Evolutionary conservation across 2,113 vertebrate genomes (phyloP).

Genomic region (Eptesicus fuscus): DNA sequence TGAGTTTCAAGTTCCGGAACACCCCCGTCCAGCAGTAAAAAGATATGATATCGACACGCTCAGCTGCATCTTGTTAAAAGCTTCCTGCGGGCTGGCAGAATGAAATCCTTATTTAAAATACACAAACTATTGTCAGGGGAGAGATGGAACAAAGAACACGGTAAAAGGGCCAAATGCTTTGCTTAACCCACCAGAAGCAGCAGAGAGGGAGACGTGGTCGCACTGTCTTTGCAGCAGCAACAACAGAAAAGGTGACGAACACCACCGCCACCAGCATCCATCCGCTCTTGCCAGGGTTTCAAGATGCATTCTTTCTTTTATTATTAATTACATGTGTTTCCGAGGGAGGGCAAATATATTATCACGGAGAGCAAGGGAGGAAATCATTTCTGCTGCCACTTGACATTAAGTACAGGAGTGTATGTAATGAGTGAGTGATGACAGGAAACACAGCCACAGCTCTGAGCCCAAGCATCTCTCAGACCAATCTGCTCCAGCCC

Average conservation of each 20-base stretch:
- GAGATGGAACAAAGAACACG: constrained; percentile 75
- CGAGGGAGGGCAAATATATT: constrained; percentile 7
- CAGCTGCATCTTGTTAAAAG: constrained; percentile 86
- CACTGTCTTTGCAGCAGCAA: constrained; percentile 28
- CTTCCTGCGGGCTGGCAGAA: constrained; percentile 87
- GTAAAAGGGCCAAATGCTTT: constrained; percentile 76
- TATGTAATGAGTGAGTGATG: constrained; percentile 49
- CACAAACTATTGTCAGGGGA: constrained; percentile 84
- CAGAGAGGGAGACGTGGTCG: constrained; percentile 30
- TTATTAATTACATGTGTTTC: constrained; percentile 69
- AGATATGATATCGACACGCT: constrained; percentile 80
- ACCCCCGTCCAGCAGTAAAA: constrained; percentile 77
- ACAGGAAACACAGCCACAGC: constrained; percentile 47
- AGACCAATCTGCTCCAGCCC: not conserved
- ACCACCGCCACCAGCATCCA: not conserved
- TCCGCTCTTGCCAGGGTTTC: not conserved
- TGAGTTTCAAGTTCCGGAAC: constrained; percentile 78
- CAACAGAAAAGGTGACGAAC: constrained; percentile 14
- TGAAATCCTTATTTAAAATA: constrained; percentile 89
- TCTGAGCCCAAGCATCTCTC: not conserved
- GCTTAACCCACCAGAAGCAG: constrained; percentile 75
- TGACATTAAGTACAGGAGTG: constrained; percentile 63
- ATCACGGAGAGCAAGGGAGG: constrained; percentile 48
- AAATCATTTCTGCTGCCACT: constrained; percentile 59
- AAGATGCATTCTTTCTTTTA: constrained; percentile 67